A percentile compares a stretch with the other conserved stretches of the same genome.
Evolutionary conservation across 2,113 vertebrate species (phyloP).

Genomic region (Sterna hirundo): DNA sequence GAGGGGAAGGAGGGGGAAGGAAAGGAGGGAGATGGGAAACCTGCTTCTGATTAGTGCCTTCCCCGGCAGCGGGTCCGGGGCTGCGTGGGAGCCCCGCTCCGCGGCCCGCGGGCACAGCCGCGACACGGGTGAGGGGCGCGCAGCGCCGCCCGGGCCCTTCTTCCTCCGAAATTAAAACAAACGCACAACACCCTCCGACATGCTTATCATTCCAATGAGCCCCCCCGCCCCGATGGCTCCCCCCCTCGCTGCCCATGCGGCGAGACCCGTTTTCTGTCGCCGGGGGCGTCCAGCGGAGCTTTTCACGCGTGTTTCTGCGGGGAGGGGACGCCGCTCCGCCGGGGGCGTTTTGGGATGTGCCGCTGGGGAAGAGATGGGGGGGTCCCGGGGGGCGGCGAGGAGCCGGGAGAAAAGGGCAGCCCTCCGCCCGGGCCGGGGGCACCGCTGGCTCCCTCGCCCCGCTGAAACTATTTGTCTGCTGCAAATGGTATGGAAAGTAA

Average conservation of each 20-base stretch:
- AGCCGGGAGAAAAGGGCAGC: background rate
- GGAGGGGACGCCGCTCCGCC: background rate
- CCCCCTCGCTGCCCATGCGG: background rate
- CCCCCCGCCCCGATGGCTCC: background rate
- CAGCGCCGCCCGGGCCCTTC: background rate
- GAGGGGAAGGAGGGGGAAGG: background rate
- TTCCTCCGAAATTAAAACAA: background rate
- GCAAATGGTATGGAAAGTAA: conserved; percentile 23
- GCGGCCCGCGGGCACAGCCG: background rate
- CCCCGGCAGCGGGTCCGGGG: background rate
- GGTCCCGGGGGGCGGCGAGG: background rate
- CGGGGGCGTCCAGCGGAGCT: background rate
- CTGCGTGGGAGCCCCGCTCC: background rate
- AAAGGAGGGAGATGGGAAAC: background rate
- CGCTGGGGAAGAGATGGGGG: background rate
- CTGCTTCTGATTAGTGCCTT: conserved; percentile 54
- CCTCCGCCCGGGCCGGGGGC: background rate
- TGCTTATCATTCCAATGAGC: too few relatives aligned
- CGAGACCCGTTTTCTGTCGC: background rate
- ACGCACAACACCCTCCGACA: background rate
- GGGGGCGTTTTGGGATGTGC: background rate
- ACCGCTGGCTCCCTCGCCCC: background rate
- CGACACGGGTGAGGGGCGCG: background rate
- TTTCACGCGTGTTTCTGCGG: background rate
- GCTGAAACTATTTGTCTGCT: background rate